phyloP scores from a whole-genome alignment of 2,113 vertebrate species.

The Amphiprion percula region DNA sequence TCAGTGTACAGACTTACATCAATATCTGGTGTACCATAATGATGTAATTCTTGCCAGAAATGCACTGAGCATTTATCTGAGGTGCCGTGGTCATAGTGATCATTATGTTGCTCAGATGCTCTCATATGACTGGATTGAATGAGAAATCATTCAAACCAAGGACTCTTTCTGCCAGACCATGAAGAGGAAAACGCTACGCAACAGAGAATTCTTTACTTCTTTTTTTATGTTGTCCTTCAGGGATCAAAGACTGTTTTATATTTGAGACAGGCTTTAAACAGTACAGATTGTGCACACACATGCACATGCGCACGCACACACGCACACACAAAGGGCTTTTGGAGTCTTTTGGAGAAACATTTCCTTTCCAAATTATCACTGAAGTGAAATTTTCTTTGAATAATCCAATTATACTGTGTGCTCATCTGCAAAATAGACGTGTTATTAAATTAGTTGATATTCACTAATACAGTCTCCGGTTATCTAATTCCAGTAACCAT shows the following conservation, averaged over 20 bases:
- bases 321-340: no score
- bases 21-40: slow-evolving; percentile 23
- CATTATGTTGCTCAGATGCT: slow-evolving; percentile 21
- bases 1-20: slow-evolving; percentile 8
- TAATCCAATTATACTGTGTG: not conserved
- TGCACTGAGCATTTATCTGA: slow-evolving; percentile 31
- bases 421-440: no score
- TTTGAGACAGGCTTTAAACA: not conserved
- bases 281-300: not conserved
- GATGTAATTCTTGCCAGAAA: slow-evolving; percentile 29
- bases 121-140: slow-evolving; percentile 20
- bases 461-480: not conserved
- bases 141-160: slow-evolving; percentile 31
- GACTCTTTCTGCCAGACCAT: slow-evolving; percentile 12
- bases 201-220: not conserved
- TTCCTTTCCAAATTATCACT: not conserved
- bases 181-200: not conserved
- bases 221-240: not conserved
- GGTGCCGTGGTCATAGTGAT: slow-evolving; percentile 20
- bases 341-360: not conserved
- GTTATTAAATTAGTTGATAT: not conserved
- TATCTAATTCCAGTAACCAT: not conserved
- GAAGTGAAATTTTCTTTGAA: not conserved
- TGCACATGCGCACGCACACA: no score
- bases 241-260: not conserved